Base-by-base conservation (phyloP, 1,140 invertebrate genomes). In the Plutomurus gul region DNA sequence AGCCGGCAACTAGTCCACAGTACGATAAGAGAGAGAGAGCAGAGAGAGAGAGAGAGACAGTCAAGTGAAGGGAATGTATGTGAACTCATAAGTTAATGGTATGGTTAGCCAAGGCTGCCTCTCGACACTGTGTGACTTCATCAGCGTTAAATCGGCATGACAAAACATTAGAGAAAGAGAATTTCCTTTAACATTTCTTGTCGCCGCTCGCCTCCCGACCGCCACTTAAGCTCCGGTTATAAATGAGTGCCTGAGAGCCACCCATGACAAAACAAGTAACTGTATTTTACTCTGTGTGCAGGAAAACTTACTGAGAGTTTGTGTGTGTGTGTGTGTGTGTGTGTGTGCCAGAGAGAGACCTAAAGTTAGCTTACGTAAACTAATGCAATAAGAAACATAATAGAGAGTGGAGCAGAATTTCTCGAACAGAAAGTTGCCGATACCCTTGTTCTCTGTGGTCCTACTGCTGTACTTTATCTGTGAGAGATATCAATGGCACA, bases 331-430 rank as follows among this genome's bases (percentile, higher is more conserved):
- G 37, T 39, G 13, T 6, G 7, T 22, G 47, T 51, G 25, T 18
- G 25, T 22, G 13, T 18, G 6, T 13, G 25, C n/a, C n/a, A n/a
- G n/a, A n/a, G n/a, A 22, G 25, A 51, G 25, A 51, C 18, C 47
- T 51, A 22, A 51, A 51, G 47, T 51, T 51, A 25, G 20, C 18
- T 51, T 51, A 51, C 47, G 25, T 51, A 51, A 51, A 51, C 47
- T 51, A 51, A 51, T 51, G 47, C 47, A 51, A 51, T 51, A n/a
- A n/a, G n/a, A n/a, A n/a, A n/a, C n/a, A n/a, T n/a, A 51, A 51
- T 51, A 51, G 47, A 4, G 18, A n/a, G n/a, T n/a, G 47, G 47
- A 51, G 18, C 47, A 51, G 18, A 22, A 51, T 51, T 51, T 22
- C 25, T 11, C 20, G 47, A n/a, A n/a, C n/a, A 47, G 20, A 51